phyloP scores from a whole-genome alignment of 2,888 invertebrate species.

The Leucophenga montana region DNA sequence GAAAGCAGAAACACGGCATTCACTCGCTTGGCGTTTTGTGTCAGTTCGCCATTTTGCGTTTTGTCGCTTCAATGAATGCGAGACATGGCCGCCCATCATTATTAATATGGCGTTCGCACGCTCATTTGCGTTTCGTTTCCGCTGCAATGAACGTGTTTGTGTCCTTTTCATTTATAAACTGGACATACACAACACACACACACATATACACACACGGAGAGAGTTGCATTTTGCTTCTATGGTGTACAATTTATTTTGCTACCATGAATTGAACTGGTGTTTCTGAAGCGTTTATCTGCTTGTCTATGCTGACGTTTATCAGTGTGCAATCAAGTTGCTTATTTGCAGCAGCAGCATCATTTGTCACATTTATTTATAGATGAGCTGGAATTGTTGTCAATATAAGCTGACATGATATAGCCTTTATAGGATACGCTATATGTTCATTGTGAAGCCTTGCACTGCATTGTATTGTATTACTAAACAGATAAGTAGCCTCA shows the following conservation, averaged over 20 bases:
- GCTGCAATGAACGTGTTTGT: not conserved
- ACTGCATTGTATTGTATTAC: too few relatives aligned
- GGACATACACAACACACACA: not conserved
- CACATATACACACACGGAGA: too few relatives aligned
- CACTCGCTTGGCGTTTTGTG: not conserved
- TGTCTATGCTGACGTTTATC: not conserved
- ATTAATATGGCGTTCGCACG: conserved; percentile 23
- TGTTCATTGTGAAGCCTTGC: too few relatives aligned
- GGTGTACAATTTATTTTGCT: not conserved
- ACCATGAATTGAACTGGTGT: not conserved
- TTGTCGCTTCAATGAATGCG: conserved; percentile 25
- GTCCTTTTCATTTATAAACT: conserved; percentile 9
- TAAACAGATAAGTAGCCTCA: too few relatives aligned
- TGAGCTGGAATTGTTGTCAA: conserved; percentile 34
- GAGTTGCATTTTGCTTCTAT: too few relatives aligned
- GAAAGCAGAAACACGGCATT: too few relatives aligned
- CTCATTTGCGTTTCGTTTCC: conserved; percentile 16
- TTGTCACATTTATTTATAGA: conserved; percentile 70
- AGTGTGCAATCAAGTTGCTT: conserved; percentile 72
- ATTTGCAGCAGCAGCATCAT: conserved; percentile 69
- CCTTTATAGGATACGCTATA: too few relatives aligned
- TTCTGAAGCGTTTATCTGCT: not conserved
- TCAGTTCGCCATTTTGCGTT: conserved; percentile 4
- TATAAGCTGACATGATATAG: conserved; percentile 30
- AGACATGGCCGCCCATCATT: conserved; percentile 2